These are phyloP conservation scores for Acrocephalus scirpaceus DNA, from an alignment of 2,797 vertebrate genomes.

Conservation along the genomic window DNA sequence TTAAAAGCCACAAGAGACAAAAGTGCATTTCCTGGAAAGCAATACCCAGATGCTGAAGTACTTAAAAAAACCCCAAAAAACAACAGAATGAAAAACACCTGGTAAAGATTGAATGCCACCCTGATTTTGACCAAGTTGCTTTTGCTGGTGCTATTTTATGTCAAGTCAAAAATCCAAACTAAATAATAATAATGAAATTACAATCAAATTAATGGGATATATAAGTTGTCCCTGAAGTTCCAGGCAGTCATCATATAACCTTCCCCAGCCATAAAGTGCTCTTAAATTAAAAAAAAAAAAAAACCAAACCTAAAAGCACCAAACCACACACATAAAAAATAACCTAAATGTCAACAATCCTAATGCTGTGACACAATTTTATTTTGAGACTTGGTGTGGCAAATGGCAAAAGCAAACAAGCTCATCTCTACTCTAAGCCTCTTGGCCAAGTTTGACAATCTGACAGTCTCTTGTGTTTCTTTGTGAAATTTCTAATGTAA, in stretches of 20 bases:
- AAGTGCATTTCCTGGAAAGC: neutral
- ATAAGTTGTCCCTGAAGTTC: neutral
- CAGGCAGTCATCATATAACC: neutral
- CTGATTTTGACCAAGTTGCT: neutral
- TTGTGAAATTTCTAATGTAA: neutral
- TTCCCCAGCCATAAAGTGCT: neutral
- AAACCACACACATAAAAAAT: neutral
- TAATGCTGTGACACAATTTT: neutral
- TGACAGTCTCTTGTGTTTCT: neutral
- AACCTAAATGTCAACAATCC: neutral
- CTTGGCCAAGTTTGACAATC: neutral
- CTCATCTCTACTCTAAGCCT: neutral
- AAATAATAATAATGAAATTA: neutral
- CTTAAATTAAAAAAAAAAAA: neutral
- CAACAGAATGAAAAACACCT: neutral
- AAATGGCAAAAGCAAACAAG: neutral
- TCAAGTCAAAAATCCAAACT: neutral
- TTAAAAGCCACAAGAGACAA: neutral
- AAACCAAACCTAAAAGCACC: neutral
- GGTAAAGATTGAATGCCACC: neutral
- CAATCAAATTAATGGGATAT: neutral
- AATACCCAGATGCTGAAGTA: neutral
- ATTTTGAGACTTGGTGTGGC: neutral
- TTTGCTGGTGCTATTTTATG: neutral
- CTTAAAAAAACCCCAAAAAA: rapidly evolving